Percentiles rank a stretch among this genome's conserved stretches.
Evolutionary conservation across 2,113 vertebrate species (phyloP).

Genomic region (Calidris pugnax): DNA sequence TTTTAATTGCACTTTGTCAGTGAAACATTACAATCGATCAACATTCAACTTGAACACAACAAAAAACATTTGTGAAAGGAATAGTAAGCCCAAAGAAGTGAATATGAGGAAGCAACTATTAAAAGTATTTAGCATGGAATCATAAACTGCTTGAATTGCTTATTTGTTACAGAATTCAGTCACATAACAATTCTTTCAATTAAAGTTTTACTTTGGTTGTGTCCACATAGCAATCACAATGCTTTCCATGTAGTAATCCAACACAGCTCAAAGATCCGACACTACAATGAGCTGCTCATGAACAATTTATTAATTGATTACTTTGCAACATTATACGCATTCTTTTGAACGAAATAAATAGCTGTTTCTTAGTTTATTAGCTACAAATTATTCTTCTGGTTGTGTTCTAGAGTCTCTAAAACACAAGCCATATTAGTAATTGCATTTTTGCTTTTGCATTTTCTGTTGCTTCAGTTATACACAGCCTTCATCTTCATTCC

Average conservation of each 20-base stretch:
- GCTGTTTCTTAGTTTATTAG: background rate
- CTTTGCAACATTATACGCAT: background rate
- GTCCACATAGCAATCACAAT: background rate
- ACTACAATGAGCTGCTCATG: background rate
- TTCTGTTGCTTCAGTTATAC: background rate
- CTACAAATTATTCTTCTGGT: background rate
- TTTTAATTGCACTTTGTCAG: background rate
- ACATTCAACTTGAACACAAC: background rate
- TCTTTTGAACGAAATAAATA: background rate
- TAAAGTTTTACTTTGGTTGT: background rate
- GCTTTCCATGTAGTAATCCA: background rate
- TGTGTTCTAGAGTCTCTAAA: background rate
- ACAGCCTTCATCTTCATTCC: background rate
- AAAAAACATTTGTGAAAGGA: background rate
- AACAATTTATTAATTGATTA: constrained; percentile 4
- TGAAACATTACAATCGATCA: background rate
- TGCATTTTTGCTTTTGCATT: background rate
- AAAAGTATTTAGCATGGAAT: background rate
- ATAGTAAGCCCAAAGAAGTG: background rate
- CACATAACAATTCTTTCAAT: background rate
- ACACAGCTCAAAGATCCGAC: background rate
- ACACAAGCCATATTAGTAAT: background rate
- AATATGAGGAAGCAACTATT: background rate
- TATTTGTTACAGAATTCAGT: background rate
- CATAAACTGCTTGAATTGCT: background rate